Percentiles rank a stretch among this genome's conserved stretches.
Evolutionary conservation across 2,113 vertebrate genomes (phyloP).

Genomic region (Salvelinus fontinalis): DNA sequence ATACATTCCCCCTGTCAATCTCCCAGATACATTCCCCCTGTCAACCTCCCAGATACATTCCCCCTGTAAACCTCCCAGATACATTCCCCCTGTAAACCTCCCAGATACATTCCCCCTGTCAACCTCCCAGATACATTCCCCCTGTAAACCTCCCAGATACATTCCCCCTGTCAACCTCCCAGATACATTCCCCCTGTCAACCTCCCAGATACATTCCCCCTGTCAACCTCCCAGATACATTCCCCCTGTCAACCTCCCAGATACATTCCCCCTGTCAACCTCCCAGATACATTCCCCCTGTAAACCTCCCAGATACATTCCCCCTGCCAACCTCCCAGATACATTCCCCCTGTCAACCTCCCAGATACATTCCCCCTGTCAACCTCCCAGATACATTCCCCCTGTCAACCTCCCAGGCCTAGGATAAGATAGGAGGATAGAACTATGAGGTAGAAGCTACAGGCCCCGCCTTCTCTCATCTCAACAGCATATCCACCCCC

Average conservation of each 20-base stretch:
- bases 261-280: not conserved
- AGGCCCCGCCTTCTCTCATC: not conserved
- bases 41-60: not conserved
- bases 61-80: not conserved
- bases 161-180: not conserved
- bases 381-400: too few species aligned
- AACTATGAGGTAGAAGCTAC: not conserved
- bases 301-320: too few species aligned
- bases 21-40: not conserved
- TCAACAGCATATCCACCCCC: slow-evolving; percentile 1
- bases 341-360: not conserved
- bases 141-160: not conserved
- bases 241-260: not conserved
- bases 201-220: not conserved
- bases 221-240: not conserved
- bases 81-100: not conserved
- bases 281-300: not conserved
- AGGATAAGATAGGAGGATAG: not conserved
- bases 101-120: not conserved
- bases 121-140: not conserved
- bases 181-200: not conserved
- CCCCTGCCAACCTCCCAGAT: not conserved
- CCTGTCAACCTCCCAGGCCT: not conserved
- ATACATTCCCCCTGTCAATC: not conserved
- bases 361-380: not conserved